Conservation (phyloP, 2,888 invertebrate species). For the Serripes groenlandicus region DNA sequence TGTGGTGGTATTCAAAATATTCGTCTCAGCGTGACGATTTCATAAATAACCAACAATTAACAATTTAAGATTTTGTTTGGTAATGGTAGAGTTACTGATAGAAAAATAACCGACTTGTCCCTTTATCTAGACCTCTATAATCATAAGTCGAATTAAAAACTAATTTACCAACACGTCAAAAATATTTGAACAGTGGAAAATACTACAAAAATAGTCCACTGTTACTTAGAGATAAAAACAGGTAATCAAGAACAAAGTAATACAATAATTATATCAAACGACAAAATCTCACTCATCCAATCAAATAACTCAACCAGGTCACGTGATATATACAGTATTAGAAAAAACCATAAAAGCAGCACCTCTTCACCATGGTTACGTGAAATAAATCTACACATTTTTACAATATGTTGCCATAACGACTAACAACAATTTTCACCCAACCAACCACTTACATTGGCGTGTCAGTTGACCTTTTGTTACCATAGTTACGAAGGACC, state of each 20-base stretch:
- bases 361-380: conserved; percentile 60
- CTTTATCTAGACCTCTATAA: too few species aligned
- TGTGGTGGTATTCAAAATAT: too few species aligned
- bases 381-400: conserved; percentile 73
- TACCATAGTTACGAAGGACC: conserved; percentile 61
- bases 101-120: too few species aligned
- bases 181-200: conserved; percentile 7
- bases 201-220: background rate
- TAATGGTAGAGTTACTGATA: too few species aligned
- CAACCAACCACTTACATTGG: conserved; percentile 67
- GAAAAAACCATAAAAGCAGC: conserved; percentile 67
- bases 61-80: too few species aligned
- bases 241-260: conserved; percentile 40
- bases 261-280: conserved; percentile 61
- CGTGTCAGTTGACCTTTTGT: conserved; percentile 59
- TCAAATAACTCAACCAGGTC: conserved; percentile 60
- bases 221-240: background rate
- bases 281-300: conserved; percentile 66
- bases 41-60: too few species aligned
- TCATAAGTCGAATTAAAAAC: too few species aligned
- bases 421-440: conserved; percentile 70
- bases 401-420: conserved; percentile 73
- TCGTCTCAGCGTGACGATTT: too few species aligned
- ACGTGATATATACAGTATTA: conserved; percentile 62
- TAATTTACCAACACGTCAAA: too few species aligned